These are phyloP conservation scores for Rhysida immarginata DNA, from an alignment of 1,140 invertebrate species.

Conservation along the genomic window DNA sequence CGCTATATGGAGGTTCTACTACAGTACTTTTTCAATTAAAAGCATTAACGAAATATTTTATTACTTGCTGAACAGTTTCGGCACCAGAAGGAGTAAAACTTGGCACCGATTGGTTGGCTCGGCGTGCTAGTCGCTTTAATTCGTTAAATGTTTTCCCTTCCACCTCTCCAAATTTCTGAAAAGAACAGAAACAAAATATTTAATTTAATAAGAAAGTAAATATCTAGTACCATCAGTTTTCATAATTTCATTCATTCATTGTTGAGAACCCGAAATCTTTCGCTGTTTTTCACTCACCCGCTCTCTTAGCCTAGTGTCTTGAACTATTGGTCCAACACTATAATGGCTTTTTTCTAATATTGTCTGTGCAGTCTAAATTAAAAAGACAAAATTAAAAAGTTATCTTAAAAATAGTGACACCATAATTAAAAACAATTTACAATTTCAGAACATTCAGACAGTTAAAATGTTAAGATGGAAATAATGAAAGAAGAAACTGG, in stretches of 20 bases:
- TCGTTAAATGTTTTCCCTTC: conserved; percentile 26
- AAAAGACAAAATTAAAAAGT: not conserved
- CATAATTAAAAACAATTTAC: too few relatives aligned
- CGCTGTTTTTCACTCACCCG: not conserved
- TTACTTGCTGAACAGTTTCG: conserved; percentile 26
- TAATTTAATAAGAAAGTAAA: not conserved
- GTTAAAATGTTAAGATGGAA: too few relatives aligned
- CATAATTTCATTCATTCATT: not conserved
- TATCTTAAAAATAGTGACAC: too few relatives aligned
- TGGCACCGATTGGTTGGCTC: conserved; percentile 16
- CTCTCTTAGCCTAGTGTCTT: not conserved
- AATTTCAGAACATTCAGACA: too few relatives aligned
- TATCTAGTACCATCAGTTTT: not conserved
- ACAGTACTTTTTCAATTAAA: not conserved
- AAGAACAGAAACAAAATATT: not conserved
- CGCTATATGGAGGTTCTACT: not conserved
- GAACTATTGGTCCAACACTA: not conserved
- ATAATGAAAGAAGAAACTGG: too few relatives aligned
- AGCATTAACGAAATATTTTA: not conserved
- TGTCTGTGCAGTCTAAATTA: not conserved
- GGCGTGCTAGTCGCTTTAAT: conserved; percentile 21
- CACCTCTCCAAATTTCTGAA: conserved; percentile 27
- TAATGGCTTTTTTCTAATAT: not conserved
- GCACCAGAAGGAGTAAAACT: conserved; percentile 26
- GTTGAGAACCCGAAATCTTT: not conserved